Percentiles rank a stretch among this genome's conserved stretches.
Conservation (phyloP, 1,140 invertebrate species). For the Tachypleus tridentatus region DNA sequence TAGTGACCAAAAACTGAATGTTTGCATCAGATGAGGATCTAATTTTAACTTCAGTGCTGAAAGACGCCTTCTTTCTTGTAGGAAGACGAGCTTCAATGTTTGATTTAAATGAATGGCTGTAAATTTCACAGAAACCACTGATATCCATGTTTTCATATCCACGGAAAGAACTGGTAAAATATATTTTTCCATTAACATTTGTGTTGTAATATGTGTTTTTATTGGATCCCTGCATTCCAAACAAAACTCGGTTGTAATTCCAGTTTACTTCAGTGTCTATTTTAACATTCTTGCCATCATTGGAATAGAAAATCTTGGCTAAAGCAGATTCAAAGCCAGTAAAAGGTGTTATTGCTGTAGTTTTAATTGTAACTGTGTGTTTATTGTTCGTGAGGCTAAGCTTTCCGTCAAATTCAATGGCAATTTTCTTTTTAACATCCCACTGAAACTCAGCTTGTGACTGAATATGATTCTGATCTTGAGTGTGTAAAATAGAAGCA, state of each 20-base stretch:
- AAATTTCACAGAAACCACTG: conserved; percentile 8
- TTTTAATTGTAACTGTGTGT: conserved; percentile 5
- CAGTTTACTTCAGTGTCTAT: conserved; percentile 13
- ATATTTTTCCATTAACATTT: conserved; percentile 13
- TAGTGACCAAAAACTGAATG: conserved; percentile 10
- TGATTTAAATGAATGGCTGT: conserved; percentile 8
- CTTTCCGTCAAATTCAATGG: conserved; percentile 10
- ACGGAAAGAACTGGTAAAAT: conserved; percentile 12
- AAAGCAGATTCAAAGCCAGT: conserved; percentile 7
- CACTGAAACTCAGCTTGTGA: conserved; percentile 5
- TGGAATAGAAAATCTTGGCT: conserved; percentile 8
- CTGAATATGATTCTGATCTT: neutral
- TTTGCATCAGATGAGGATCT: conserved; percentile 6
- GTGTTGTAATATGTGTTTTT: conserved; percentile 5
- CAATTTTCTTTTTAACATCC: conserved; percentile 5
- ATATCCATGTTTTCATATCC: conserved; percentile 9
- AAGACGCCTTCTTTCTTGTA: conserved; percentile 3
- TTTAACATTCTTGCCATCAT: conserved; percentile 9
- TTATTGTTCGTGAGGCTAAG: conserved; percentile 4
- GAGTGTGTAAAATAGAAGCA: conserved; percentile 1
- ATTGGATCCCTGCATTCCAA: neutral
- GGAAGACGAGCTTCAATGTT: conserved; percentile 8
- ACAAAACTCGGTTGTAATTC: conserved; percentile 9
- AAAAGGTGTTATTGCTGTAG: conserved; percentile 6
- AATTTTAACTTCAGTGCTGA: conserved; percentile 14